A percentile compares a stretch with the other conserved stretches of the same genome.
phyloP scores from a whole-genome alignment of 53 echinoderm and acorn worm genomes.

The Actinopyga echinites region DNA sequence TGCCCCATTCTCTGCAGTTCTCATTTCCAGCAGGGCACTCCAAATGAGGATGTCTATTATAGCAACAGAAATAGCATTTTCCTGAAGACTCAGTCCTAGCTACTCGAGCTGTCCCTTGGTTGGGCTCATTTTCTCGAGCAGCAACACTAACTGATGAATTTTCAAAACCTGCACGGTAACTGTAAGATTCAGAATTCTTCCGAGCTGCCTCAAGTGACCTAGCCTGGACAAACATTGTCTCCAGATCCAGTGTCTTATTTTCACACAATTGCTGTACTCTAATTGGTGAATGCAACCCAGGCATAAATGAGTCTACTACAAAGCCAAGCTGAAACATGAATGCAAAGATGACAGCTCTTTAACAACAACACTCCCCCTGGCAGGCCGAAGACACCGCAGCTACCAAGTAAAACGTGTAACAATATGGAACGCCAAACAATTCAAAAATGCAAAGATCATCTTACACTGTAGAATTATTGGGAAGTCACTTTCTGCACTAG shows the following conservation, averaged over 20 bases:
- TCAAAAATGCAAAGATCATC: no score
- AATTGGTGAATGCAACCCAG: no score
- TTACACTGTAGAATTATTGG: no score
- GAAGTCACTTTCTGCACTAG: no score
- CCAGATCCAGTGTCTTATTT: slow-evolving; percentile 28
- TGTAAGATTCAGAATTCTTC: background rate
- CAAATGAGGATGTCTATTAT: slow-evolving; percentile 8
- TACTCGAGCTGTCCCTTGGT: background rate
- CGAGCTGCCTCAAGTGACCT: slow-evolving; percentile 32
- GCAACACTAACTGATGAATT: background rate
- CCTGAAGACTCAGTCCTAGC: background rate
- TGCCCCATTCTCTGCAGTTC: slow-evolving; percentile 5
- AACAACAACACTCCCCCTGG: no score
- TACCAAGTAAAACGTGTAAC: no score
- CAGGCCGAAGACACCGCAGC: no score
- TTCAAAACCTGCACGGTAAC: background rate
- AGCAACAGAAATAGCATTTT: background rate
- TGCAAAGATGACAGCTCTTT: no score
- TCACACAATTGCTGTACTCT: no score
- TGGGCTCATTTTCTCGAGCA: background rate
- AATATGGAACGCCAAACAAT: no score
- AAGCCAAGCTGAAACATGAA: no score
- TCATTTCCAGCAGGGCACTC: slow-evolving; percentile 11
- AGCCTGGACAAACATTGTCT: slow-evolving; percentile 48
- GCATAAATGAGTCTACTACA: background rate